Percentiles rank a stretch among this genome's conserved stretches.
phyloP scores from a whole-genome alignment of 2,888 invertebrate species.

The Chaitophorus viminalis region DNA sequence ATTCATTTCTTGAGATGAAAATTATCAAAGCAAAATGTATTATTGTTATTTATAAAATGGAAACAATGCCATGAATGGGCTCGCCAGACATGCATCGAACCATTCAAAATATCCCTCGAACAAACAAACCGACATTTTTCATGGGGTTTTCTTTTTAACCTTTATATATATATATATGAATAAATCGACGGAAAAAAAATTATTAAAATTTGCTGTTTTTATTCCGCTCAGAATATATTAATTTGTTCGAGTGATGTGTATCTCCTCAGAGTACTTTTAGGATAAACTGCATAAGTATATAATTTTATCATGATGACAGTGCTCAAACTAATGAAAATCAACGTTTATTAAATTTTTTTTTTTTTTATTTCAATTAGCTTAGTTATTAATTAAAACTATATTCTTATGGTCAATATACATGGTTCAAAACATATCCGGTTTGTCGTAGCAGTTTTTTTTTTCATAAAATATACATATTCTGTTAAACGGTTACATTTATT shows the following conservation, averaged over 20 bases:
- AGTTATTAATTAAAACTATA: neutral
- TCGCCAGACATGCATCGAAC: neutral
- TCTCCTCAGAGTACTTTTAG: neutral
- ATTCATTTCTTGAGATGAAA: conserved; percentile 30
- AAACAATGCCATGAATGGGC: neutral
- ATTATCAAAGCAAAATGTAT: conserved; percentile 21
- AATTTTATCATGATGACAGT: neutral
- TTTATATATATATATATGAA: no score
- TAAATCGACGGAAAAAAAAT: neutral
- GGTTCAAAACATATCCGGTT: neutral
- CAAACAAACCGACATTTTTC: neutral
- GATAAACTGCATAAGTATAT: neutral
- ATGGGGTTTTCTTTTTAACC: neutral
- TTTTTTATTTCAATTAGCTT: neutral
- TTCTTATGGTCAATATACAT: neutral
- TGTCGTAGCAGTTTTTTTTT: neutral
- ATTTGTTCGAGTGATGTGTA: neutral
- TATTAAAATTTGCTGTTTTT: neutral
- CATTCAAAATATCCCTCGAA: neutral
- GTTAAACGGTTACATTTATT: neutral
- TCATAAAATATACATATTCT: neutral
- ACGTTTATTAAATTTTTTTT: neutral
- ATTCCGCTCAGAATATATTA: conserved; percentile 16
- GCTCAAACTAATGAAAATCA: neutral
- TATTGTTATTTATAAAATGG: neutral